These are phyloP conservation scores for Eustalomyia histrio DNA, from an alignment of 2,888 invertebrate species.

Conservation along the genomic window DNA sequence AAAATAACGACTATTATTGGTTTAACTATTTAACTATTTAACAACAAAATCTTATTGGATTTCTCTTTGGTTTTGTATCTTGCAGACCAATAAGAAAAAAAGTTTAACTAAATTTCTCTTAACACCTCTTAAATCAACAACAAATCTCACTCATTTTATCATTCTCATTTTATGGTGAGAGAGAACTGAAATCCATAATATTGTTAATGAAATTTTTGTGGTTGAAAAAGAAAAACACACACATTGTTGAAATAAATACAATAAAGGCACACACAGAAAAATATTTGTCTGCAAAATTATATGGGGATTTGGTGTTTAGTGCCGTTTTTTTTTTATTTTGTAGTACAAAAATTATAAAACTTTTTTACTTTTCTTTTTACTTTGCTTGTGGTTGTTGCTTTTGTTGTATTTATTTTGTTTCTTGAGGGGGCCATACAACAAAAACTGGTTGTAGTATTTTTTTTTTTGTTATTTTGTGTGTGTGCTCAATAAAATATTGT, in stretches of 20 bases:
- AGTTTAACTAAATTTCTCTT: conserved; percentile 9
- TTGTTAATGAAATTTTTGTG: conserved; percentile 58
- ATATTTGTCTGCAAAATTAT: conserved; percentile 51
- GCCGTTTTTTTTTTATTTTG: no score
- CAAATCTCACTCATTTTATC: background rate
- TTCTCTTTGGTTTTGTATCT: background rate
- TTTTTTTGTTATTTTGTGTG: background rate
- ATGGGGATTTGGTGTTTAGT: conserved; percentile 11
- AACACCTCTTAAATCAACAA: background rate
- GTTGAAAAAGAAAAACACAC: conserved; percentile 38
- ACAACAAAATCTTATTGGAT: background rate
- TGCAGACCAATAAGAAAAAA: no score
- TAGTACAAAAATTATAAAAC: no score
- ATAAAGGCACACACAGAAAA: background rate
- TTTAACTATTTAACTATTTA: background rate
- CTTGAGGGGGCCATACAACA: conserved; percentile 27
- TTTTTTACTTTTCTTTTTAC: background rate
- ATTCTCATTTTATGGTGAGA: background rate
- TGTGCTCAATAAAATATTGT: background rate
- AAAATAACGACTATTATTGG: background rate
- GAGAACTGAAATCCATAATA: conserved; percentile 4
- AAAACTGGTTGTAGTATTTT: conserved; percentile 3
- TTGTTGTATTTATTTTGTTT: background rate
- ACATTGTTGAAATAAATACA: conserved; percentile 30
- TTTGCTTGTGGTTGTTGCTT: conserved; percentile 11